These are phyloP conservation scores for Phylloscopus collybita DNA, from an alignment of 2,797 vertebrate genomes.

Conservation along the genomic window DNA sequence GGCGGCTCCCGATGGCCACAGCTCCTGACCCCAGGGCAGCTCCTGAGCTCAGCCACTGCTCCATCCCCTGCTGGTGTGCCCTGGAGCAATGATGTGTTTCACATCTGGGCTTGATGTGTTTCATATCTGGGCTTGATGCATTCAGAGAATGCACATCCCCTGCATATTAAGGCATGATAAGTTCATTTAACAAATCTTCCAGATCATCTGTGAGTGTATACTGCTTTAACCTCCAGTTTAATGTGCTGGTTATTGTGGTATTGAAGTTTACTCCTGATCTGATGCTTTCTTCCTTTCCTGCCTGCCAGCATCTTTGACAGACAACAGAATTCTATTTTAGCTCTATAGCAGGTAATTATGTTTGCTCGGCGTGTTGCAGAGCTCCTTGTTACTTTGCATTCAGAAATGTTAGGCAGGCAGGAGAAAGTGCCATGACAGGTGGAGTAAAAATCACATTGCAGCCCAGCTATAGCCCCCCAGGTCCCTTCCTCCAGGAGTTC, in stretches of 20 bases:
- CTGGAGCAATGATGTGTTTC: neutral
- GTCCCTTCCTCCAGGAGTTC: neutral
- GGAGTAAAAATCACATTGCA: neutral
- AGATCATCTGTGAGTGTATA: neutral
- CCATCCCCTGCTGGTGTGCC: neutral
- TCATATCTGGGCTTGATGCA: neutral
- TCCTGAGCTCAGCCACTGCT: neutral
- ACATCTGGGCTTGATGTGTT: neutral
- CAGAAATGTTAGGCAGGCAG: neutral
- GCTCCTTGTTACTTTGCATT: neutral
- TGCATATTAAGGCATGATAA: neutral
- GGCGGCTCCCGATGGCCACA: accelerated
- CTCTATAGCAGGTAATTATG: neutral
- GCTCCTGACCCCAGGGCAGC: neutral
- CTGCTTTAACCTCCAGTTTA: neutral
- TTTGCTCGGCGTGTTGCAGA: neutral
- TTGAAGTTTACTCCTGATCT: neutral
- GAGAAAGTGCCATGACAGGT: neutral
- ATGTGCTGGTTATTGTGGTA: neutral
- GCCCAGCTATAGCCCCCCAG: neutral
- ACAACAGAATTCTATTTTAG: neutral
- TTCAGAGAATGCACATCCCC: neutral
- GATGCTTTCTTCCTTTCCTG: neutral
- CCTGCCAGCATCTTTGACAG: neutral
- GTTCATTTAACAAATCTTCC: neutral